These are phyloP conservation scores for Habropoda laboriosa DNA, from an alignment of 1,140 invertebrate species.

Conservation along the genomic window DNA sequence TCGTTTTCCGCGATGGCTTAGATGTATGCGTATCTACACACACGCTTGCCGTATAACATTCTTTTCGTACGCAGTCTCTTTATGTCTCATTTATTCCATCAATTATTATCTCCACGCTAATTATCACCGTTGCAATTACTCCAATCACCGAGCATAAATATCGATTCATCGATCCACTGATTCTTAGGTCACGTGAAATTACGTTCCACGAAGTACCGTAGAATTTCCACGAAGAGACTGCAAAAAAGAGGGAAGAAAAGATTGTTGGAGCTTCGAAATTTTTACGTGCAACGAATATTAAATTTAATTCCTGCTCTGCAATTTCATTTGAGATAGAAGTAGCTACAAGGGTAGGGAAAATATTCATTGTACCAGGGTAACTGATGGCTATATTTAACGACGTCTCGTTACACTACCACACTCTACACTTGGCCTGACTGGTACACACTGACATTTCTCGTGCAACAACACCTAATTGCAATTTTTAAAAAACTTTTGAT, in stretches of 20 bases:
- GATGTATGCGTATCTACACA: background rate
- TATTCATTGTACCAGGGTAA: slow-evolving; percentile 57
- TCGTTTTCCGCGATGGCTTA: slow-evolving; percentile 20
- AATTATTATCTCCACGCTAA: slow-evolving; percentile 6
- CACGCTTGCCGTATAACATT: no score
- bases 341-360: slow-evolving; percentile 36
- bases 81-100: slow-evolving; percentile 3
- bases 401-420: slow-evolving; percentile 54
- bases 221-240: no score
- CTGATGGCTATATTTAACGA: slow-evolving; percentile 50
- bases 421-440: slow-evolving; percentile 22
- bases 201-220: no score
- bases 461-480: slow-evolving; percentile 42
- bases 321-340: background rate
- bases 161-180: background rate
- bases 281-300: background rate
- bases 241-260: no score
- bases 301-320: background rate
- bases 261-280: no score
- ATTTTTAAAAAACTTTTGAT: slow-evolving; percentile 52
- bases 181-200: no score
- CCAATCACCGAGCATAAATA: background rate
- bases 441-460: slow-evolving; percentile 49
- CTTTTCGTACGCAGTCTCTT: background rate
- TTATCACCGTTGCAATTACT: slow-evolving; percentile 1